These are phyloP conservation scores for Cheilosia soror DNA, from an alignment of 2,888 invertebrate species.

Conservation along the genomic window DNA sequence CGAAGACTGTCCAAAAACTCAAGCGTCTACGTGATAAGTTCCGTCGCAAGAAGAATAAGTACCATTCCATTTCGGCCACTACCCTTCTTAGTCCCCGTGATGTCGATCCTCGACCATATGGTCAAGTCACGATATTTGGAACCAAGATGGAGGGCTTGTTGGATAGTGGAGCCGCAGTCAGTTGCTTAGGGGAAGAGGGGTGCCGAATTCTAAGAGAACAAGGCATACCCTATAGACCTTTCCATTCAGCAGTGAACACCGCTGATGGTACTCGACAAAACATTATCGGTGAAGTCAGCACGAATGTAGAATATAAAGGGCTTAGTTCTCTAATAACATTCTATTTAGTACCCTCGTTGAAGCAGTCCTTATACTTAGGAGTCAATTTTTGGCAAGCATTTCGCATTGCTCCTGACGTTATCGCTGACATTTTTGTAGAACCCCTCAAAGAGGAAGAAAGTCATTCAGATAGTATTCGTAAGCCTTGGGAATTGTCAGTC, in stretches of 20 bases:
- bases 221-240: neutral
- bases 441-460: neutral
- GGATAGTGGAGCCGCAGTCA: neutral
- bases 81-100: too few relatives aligned
- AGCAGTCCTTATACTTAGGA: neutral
- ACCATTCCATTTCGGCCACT: too few relatives aligned
- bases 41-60: too few relatives aligned
- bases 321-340: neutral
- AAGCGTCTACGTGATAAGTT: too few relatives aligned
- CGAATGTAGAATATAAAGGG: neutral
- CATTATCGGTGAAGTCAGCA: neutral
- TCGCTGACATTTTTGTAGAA: neutral
- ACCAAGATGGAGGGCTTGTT: neutral
- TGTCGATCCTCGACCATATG: neutral
- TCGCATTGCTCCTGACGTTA: neutral
- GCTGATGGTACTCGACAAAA: neutral
- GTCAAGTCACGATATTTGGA: neutral
- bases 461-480: neutral
- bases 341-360: neutral
- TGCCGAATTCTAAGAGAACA: neutral
- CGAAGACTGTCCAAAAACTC: too few relatives aligned
- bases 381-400: slow-evolving; percentile 12
- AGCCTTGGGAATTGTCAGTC: neutral
- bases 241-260: neutral
- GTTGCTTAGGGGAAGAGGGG: neutral